Evolutionary conservation across 2,113 vertebrate species (phyloP).

Genomic region (Ranitomeya imitator): DNA sequence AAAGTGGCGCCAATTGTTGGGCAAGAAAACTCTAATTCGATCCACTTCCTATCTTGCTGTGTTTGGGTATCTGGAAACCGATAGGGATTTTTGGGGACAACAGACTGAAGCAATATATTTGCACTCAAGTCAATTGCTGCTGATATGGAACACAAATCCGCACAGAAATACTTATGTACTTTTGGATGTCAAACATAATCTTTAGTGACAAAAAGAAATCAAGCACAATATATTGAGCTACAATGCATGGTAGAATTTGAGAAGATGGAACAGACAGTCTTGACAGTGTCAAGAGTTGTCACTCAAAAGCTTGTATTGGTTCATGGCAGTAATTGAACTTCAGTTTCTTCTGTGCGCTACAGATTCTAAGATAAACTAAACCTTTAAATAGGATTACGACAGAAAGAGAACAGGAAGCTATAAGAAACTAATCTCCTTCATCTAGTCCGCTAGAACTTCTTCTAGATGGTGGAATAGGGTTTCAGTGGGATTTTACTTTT

Average conservation of each 20-base stretch:
- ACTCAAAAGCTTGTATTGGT: constrained; percentile 16
- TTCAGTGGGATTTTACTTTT: not conserved
- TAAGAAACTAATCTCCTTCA: not conserved
- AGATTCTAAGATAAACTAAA: constrained; percentile 36
- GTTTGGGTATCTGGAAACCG: not conserved
- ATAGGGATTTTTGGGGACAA: not conserved
- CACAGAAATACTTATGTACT: constrained; percentile 6
- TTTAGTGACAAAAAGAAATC: constrained; percentile 33
- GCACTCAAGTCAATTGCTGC: not conserved
- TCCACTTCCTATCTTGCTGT: not conserved
- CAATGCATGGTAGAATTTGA: constrained; percentile 23
- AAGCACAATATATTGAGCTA: constrained; percentile 14
- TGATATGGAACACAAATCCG: not conserved
- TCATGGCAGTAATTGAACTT: constrained; percentile 30
- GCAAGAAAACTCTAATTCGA: not conserved
- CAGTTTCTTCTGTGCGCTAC: constrained; percentile 7
- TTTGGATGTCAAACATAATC: constrained; percentile 25
- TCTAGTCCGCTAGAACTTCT: not conserved
- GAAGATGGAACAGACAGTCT: not conserved
- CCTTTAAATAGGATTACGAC: not conserved
- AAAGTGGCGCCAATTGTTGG: not conserved
- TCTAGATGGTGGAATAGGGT: not conserved
- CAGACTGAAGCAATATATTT: not conserved
- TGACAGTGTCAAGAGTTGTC: constrained; percentile 25
- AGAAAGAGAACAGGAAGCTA: not conserved